These are phyloP conservation scores for Asarcornis scutulata DNA, from an alignment of 2,113 vertebrate genomes.

Conservation along the genomic window DNA sequence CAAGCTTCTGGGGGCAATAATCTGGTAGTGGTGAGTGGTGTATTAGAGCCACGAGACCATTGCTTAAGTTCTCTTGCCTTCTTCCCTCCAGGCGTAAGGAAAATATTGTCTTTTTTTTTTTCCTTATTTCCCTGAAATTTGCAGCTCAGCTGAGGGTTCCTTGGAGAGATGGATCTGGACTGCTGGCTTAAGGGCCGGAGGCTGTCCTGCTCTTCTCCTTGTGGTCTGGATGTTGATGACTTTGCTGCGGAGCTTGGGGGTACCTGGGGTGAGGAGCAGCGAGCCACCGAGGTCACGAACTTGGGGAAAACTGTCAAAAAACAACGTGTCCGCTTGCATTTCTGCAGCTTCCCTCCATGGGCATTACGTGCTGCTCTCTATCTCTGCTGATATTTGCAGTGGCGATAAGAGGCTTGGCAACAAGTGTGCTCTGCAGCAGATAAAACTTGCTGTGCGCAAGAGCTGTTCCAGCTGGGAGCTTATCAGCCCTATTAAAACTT, in stretches of 20 bases:
- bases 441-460: background rate
- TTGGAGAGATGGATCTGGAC: fast-evolving
- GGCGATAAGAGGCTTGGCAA: constrained; percentile 15
- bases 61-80: background rate
- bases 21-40: background rate
- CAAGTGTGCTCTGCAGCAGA: background rate
- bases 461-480: background rate
- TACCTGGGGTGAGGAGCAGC: background rate
- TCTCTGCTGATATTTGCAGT: background rate
- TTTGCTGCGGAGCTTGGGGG: background rate
- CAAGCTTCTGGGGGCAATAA: background rate
- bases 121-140: background rate
- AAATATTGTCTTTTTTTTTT: background rate
- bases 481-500: background rate
- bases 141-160: background rate
- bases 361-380: background rate
- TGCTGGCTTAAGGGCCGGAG: background rate
- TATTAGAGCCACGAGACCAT: background rate
- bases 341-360: background rate
- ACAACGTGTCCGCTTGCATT: fast-evolving
- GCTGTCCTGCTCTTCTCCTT: background rate
- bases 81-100: background rate
- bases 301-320: background rate
- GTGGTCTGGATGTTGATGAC: background rate
- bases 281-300: background rate